A percentile compares a stretch with the other conserved stretches of the same genome.
phyloP scores from a whole-genome alignment of 2,888 invertebrate species.

The Drosophila austrosaltans region DNA sequence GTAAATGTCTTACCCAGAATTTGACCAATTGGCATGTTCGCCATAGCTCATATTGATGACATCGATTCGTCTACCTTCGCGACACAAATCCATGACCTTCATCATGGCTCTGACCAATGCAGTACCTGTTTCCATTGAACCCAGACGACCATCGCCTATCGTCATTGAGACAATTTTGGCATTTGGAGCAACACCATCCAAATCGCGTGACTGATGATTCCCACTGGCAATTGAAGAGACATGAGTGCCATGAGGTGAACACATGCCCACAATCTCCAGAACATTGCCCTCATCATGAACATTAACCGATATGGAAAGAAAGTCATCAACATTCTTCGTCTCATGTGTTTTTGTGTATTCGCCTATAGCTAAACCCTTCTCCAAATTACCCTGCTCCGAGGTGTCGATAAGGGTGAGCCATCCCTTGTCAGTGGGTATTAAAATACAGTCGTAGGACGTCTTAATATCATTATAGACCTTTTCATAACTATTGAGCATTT shows the following conservation, averaged over 20 bases:
- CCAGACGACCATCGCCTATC: slow-evolving; percentile 96
- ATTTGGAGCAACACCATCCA: slow-evolving; percentile 98
- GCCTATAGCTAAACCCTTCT: slow-evolving; percentile 90
- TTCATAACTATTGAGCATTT: slow-evolving; percentile 91
- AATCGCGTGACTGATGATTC: slow-evolving; percentile 91
- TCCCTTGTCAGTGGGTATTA: slow-evolving; percentile 95
- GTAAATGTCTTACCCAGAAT: slow-evolving; percentile 88
- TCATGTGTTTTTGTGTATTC: slow-evolving; percentile 92
- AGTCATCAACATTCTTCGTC: slow-evolving; percentile 91
- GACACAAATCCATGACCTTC: slow-evolving; percentile 90
- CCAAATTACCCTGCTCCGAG: slow-evolving; percentile 88
- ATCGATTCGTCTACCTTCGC: slow-evolving; percentile 87
- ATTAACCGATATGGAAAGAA: slow-evolving; percentile 94
- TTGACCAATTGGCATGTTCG: slow-evolving; percentile 96
- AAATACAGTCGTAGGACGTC: slow-evolving; percentile 95
- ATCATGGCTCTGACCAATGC: slow-evolving; percentile 96
- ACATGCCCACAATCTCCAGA: slow-evolving; percentile 96
- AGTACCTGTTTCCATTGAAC: slow-evolving; percentile 98
- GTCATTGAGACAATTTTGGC: slow-evolving; percentile 96
- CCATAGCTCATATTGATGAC: slow-evolving; percentile 99
- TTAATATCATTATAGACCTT: slow-evolving; percentile 95
- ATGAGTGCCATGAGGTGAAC: slow-evolving; percentile 98
- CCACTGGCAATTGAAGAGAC: slow-evolving; percentile 98
- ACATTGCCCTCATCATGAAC: slow-evolving; percentile 95
- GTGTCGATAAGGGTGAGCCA: slow-evolving; percentile 87